These are phyloP conservation scores for Camponotus pennsylvanicus DNA, from an alignment of 1,140 invertebrate species.

Conservation along the genomic window DNA sequence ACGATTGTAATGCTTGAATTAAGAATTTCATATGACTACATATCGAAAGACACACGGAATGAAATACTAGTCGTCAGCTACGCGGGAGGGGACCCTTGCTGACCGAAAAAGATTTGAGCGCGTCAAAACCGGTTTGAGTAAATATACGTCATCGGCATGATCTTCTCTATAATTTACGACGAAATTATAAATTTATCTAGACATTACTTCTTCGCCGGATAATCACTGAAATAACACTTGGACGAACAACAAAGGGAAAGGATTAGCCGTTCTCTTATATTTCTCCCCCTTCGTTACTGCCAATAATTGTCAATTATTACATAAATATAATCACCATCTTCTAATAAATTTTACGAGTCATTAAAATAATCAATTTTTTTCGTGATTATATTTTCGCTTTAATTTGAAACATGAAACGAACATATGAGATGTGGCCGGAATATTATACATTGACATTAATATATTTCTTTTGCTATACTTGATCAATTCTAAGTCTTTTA, in stretches of 20 bases:
- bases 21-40: constrained; percentile 50
- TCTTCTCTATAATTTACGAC: constrained; percentile 61
- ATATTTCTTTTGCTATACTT: not conserved
- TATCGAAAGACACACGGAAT: constrained; percentile 45
- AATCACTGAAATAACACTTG: constrained; percentile 24
- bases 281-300: not conserved
- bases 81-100: not conserved
- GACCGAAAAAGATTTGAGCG: constrained; percentile 53
- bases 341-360: constrained; percentile 41
- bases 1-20: constrained; percentile 43
- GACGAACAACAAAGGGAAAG: not conserved
- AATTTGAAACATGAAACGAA: not conserved
- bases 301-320: not conserved
- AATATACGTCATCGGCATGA: constrained; percentile 54
- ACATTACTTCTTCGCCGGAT: not conserved
- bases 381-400: not conserved
- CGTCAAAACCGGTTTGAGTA: constrained; percentile 67
- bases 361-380: constrained; percentile 24
- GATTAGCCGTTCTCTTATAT: not conserved
- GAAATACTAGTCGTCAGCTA: constrained; percentile 32
- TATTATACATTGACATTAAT: not conserved
- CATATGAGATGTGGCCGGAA: no score
- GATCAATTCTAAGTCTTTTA: not conserved
- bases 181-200: constrained; percentile 61
- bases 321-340: not conserved